Evolutionary conservation across 2,888 invertebrate genomes (phyloP).

Genomic region (Steinernema hermaphroditum): DNA sequence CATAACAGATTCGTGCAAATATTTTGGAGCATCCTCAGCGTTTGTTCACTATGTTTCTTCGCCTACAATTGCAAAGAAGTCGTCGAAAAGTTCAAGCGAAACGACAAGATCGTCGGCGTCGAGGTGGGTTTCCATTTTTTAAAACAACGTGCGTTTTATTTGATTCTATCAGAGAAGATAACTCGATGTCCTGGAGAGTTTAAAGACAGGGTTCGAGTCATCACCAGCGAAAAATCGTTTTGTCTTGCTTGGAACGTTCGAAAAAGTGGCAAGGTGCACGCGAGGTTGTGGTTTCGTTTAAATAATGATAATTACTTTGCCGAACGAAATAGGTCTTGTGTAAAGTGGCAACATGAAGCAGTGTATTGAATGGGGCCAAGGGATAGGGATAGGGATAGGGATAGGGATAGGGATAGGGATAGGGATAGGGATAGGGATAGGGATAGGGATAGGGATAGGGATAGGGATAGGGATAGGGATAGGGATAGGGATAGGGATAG

Average conservation of each 20-base stretch:
- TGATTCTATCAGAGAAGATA: neutral
- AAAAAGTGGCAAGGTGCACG: no score
- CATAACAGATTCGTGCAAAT: constrained; percentile 27
- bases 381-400: no score
- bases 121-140: constrained; percentile 50
- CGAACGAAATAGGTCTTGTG: no score
- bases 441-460: no score
- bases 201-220: neutral
- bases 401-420: no score
- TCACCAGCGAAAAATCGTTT: neutral
- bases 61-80: constrained; percentile 48
- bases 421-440: no score
- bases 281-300: no score
- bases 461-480: no score
- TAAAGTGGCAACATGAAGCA: no score
- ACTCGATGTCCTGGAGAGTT: neutral
- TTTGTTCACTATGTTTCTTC: constrained; percentile 35
- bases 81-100: constrained; percentile 53
- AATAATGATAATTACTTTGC: no score
- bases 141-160: neutral
- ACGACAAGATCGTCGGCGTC: constrained; percentile 63
- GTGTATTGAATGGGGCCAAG: no score
- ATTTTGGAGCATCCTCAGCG: constrained; percentile 35
- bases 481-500: no score
- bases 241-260: neutral